Evolutionary conservation across 2,113 vertebrate species (phyloP).

Genomic region (Bostrychus sinensis): DNA sequence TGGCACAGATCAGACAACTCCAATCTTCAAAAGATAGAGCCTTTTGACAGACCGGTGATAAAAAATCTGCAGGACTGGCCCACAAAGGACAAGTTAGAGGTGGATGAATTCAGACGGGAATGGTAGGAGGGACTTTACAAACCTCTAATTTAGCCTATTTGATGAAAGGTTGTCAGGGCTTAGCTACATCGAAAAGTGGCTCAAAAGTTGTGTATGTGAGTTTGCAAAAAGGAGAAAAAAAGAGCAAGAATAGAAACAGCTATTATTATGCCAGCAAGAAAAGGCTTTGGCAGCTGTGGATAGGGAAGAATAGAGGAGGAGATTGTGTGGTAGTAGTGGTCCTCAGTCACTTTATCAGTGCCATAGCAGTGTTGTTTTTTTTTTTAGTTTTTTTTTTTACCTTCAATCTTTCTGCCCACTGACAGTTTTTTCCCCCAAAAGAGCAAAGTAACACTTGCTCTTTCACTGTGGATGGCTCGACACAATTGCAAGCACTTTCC

Average conservation of each 20-base stretch:
- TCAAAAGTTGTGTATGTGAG: constrained; percentile 23
- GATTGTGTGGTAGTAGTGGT: constrained; percentile 73
- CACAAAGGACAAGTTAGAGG: constrained; percentile 38
- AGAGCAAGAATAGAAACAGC: constrained; percentile 38
- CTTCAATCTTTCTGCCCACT: constrained; percentile 67
- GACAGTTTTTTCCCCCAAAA: constrained; percentile 58
- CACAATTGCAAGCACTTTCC: constrained; percentile 46
- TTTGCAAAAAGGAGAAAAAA: background rate
- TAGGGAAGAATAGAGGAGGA: constrained; percentile 64
- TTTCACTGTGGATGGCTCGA: constrained; percentile 61
- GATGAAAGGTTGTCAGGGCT: constrained; percentile 76
- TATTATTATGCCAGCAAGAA: constrained; percentile 71
- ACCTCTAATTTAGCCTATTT: constrained; percentile 72
- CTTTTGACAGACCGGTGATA: constrained; percentile 30
- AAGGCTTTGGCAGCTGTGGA: constrained; percentile 60
- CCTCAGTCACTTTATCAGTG: constrained; percentile 79
- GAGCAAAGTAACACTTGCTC: constrained; percentile 59
- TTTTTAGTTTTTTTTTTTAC: constrained; percentile 24
- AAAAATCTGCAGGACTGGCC: constrained; percentile 31
- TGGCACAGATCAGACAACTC: constrained; percentile 55
- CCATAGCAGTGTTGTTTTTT: constrained; percentile 54
- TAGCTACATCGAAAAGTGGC: constrained; percentile 58
- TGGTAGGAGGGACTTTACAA: constrained; percentile 47
- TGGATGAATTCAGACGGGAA: constrained; percentile 27
- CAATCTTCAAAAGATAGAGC: constrained; percentile 43